Conservation (phyloP, 1,140 invertebrate genomes). For the Battus philenor region DNA sequence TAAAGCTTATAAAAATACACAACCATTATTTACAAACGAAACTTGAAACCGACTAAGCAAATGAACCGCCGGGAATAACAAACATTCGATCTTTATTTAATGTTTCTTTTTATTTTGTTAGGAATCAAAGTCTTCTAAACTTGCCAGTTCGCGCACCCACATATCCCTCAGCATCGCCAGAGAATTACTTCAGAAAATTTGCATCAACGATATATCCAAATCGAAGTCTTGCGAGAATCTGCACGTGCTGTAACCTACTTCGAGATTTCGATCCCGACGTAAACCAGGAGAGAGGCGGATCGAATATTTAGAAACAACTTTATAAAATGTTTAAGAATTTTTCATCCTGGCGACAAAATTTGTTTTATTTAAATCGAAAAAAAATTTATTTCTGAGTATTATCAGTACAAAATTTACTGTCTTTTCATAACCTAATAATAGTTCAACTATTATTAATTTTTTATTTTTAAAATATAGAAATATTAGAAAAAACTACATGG, state of each 20-base stretch:
- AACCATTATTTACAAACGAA: neutral
- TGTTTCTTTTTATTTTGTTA: constrained; percentile 25
- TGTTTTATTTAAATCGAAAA: no score
- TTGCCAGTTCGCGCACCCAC: constrained; percentile 80
- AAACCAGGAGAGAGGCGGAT: neutral
- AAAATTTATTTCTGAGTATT: no score
- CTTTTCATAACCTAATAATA: no score
- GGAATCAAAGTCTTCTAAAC: constrained; percentile 77
- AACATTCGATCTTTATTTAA: constrained; percentile 3
- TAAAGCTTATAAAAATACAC: no score
- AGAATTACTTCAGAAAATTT: constrained; percentile 90
- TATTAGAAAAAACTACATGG: no score
- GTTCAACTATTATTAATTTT: no score
- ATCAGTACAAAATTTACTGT: no score
- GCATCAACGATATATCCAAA: constrained; percentile 89
- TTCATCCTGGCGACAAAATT: no score
- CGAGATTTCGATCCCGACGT: constrained; percentile 13
- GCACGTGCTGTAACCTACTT: constrained; percentile 85
- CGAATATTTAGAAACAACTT: neutral
- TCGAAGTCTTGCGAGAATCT: constrained; percentile 95
- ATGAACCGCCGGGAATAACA: neutral
- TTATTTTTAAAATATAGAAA: no score
- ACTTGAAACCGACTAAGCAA: neutral
- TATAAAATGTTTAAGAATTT: no score
- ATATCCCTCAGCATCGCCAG: constrained; percentile 85